Conservation (phyloP, 1,140 invertebrate species). For the Tenebrio molitor region DNA sequence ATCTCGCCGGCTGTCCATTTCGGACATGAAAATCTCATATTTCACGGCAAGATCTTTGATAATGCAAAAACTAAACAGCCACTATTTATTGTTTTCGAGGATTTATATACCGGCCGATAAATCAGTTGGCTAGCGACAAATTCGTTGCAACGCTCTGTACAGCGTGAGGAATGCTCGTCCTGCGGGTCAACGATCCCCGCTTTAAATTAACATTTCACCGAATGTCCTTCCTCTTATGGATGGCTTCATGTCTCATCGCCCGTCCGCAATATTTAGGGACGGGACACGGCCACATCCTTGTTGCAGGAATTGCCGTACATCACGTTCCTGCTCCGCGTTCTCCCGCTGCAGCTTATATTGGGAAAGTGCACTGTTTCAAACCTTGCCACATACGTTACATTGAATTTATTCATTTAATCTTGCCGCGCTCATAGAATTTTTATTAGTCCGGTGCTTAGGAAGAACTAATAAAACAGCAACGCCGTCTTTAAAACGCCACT, state of each 20-base stretch:
- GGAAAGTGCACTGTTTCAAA: slow-evolving; percentile 37
- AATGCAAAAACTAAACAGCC: slow-evolving; percentile 42
- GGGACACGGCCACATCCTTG: slow-evolving; percentile 12
- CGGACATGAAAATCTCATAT: slow-evolving; percentile 25
- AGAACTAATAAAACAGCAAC: slow-evolving; percentile 36
- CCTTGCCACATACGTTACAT: slow-evolving; percentile 33
- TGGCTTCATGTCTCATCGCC: slow-evolving; percentile 19
- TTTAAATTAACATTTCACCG: slow-evolving; percentile 36
- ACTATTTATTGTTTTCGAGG: slow-evolving; percentile 39
- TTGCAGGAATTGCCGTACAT: slow-evolving; percentile 20
- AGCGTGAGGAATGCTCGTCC: slow-evolving; percentile 12
- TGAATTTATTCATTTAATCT: slow-evolving; percentile 41
- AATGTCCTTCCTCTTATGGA: slow-evolving; percentile 40
- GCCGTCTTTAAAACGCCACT: slow-evolving; percentile 18
- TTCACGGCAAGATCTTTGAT: slow-evolving; percentile 29
- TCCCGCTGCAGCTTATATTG: slow-evolving; percentile 22
- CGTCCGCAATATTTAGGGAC: slow-evolving; percentile 16
- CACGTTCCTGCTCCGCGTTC: slow-evolving; percentile 4
- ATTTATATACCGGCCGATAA: slow-evolving; percentile 28
- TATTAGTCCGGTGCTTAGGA: slow-evolving; percentile 13
- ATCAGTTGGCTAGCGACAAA: slow-evolving; percentile 30
- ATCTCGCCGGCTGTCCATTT: slow-evolving; percentile 22
- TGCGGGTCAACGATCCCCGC: slow-evolving; percentile 16
- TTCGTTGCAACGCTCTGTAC: neutral
- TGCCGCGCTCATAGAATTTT: slow-evolving; percentile 33